These are phyloP conservation scores for Choloepus hoffmanni DNA, from an alignment of 2,113 vertebrate species.

Conservation along the genomic window DNA sequence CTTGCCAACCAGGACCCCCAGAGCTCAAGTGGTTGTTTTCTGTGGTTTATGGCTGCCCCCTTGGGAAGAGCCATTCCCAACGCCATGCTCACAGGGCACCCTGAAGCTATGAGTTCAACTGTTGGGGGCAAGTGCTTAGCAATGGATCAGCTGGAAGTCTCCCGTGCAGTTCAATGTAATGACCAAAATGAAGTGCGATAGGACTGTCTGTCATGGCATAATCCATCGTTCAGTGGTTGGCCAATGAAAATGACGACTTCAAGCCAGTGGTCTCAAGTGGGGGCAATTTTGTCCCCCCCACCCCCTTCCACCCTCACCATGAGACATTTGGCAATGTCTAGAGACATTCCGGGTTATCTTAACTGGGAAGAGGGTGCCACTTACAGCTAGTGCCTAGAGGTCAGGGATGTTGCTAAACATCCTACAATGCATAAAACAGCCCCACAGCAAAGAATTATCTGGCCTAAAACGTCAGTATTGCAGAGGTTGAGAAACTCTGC, in stretches of 20 bases:
- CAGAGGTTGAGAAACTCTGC: background rate
- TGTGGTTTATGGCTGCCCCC: background rate
- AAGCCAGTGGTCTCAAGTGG: background rate
- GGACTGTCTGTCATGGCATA: no score
- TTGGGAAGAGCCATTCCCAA: background rate
- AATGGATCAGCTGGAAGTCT: background rate
- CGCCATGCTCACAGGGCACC: background rate
- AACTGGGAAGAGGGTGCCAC: background rate
- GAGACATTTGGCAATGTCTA: background rate
- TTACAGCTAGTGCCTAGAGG: background rate
- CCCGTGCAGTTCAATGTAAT: background rate
- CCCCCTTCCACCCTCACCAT: no score
- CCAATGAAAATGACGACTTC: background rate
- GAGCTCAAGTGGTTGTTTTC: background rate
- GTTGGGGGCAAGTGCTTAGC: background rate
- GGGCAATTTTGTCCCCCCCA: background rate
- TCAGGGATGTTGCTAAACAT: background rate
- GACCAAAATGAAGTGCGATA: background rate
- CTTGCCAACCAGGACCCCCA: background rate
- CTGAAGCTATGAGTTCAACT: background rate
- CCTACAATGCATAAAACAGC: background rate
- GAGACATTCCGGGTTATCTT: background rate
- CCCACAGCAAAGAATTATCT: background rate
- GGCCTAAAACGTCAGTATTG: background rate
- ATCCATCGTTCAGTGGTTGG: background rate